A percentile compares a stretch with the other conserved stretches of the same genome.
Evolutionary conservation across 2,797 vertebrate genomes (phyloP).

Genomic region (Podarcis siculus): DNA sequence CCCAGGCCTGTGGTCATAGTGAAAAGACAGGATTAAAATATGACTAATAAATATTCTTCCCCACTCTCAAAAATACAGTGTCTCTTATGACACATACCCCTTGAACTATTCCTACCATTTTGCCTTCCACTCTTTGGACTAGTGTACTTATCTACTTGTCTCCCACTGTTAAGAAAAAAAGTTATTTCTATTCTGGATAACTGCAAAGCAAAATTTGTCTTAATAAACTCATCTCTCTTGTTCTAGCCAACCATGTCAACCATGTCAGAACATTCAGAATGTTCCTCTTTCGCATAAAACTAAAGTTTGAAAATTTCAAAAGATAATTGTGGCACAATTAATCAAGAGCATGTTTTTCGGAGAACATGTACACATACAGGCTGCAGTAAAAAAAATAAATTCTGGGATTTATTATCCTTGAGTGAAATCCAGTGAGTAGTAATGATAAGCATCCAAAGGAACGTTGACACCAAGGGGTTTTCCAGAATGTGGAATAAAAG

Average conservation of each 20-base stretch:
- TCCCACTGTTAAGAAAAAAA: not conserved
- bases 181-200: not conserved
- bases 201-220: not conserved
- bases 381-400: not conserved
- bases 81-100: not conserved
- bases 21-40: not conserved
- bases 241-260: not conserved
- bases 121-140: not conserved
- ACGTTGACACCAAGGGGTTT: not conserved
- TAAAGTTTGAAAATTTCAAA: constrained; percentile 2
- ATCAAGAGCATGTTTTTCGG: not conserved
- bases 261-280: constrained; percentile 10
- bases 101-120: not conserved
- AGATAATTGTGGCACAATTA: not conserved
- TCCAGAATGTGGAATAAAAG: not conserved
- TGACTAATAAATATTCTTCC: not conserved
- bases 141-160: not conserved
- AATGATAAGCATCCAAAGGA: not conserved
- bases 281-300: not conserved
- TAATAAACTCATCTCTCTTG: not conserved
- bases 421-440: not conserved
- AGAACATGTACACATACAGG: not conserved
- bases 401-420: not conserved
- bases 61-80: not conserved
- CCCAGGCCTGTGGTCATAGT: too few species aligned